Evolutionary conservation across 2,113 vertebrate species (phyloP).

Genomic region (Gymnobelideus leadbeateri): DNA sequence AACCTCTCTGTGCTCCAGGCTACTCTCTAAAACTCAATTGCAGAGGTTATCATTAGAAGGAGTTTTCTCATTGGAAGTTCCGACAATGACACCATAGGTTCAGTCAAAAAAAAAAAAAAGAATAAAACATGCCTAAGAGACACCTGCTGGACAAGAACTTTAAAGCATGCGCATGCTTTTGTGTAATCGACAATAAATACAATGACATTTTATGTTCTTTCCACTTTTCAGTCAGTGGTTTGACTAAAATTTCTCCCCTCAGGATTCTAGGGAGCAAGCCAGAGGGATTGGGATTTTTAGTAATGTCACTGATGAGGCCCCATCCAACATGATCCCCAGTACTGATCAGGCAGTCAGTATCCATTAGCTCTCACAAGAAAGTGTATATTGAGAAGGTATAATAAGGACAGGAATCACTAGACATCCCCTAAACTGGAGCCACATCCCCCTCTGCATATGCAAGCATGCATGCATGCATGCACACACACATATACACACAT

Average conservation of each 20-base stretch:
- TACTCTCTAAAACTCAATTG: neutral
- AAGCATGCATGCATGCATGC: neutral
- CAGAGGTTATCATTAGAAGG: neutral
- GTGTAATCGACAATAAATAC: neutral
- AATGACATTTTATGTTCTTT: neutral
- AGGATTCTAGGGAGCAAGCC: neutral
- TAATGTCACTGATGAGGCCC: neutral
- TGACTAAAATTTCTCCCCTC: neutral
- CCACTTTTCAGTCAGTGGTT: neutral
- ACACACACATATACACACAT: too few relatives aligned
- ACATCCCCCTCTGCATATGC: neutral
- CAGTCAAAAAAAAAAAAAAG: neutral
- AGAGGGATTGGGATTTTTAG: neutral
- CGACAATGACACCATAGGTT: neutral
- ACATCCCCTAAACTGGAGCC: neutral
- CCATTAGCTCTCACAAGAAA: neutral
- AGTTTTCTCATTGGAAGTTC: neutral
- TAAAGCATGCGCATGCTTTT: neutral
- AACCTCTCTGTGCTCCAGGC: neutral
- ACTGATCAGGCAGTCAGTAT: neutral
- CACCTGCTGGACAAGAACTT: neutral
- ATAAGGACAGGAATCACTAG: neutral
- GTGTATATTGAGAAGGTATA: neutral
- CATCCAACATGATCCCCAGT: neutral
- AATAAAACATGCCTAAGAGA: neutral